A percentile compares a stretch with the other conserved stretches of the same genome.
Conservation (phyloP, 2,797 vertebrate genomes). For the Anabas testudineus region DNA sequence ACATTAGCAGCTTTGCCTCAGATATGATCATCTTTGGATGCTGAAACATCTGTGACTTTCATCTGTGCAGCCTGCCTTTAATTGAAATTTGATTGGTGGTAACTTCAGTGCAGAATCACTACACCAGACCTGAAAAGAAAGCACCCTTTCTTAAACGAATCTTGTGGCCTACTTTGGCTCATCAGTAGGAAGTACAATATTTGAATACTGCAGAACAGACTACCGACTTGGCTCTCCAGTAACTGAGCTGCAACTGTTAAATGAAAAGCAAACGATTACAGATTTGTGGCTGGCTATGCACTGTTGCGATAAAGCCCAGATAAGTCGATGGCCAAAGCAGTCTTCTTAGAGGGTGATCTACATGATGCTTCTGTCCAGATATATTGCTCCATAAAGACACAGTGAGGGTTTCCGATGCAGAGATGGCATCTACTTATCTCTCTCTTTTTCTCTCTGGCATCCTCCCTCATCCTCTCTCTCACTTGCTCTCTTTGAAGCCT, state of each 20-base stretch:
- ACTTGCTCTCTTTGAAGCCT: neutral
- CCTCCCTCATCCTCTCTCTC: neutral
- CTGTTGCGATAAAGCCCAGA: constrained; percentile 47
- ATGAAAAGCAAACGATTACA: constrained; percentile 31
- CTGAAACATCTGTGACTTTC: neutral
- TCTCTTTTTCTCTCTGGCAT: neutral
- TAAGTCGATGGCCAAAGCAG: constrained; percentile 57
- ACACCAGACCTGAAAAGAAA: constrained; percentile 4
- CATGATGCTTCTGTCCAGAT: constrained; percentile 41
- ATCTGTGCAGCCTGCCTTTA: neutral
- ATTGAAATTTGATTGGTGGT: constrained; percentile 12
- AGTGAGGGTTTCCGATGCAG: constrained; percentile 4
- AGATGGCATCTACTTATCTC: neutral
- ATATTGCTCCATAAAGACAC: constrained; percentile 28
- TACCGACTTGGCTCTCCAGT: constrained; percentile 6
- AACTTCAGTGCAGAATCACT: neutral
- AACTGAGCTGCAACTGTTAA: constrained; percentile 36
- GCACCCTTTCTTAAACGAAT: neutral
- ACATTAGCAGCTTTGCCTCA: neutral
- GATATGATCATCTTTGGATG: neutral
- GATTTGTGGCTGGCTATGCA: constrained; percentile 29
- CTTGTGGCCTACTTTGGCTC: constrained; percentile 14
- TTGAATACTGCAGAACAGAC: neutral
- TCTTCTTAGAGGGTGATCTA: constrained; percentile 39
- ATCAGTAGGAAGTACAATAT: neutral